These are phyloP conservation scores for Heliothis peltigera DNA, from an alignment of 2,888 invertebrate species.

Conservation along the genomic window DNA sequence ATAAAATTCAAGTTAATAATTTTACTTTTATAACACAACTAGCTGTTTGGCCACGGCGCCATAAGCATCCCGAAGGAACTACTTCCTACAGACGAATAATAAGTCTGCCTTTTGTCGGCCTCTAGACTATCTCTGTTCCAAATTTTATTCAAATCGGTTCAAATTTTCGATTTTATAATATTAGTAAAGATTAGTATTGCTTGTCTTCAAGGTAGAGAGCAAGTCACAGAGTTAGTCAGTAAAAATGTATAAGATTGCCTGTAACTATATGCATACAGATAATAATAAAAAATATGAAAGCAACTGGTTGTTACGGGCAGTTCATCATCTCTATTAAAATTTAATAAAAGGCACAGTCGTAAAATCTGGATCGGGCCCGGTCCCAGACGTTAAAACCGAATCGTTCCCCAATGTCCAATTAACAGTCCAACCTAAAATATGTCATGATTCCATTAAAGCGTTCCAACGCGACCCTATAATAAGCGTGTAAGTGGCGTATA, in stretches of 20 bases:
- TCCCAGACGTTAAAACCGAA: constrained; percentile 35
- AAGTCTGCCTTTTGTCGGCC: too few relatives aligned
- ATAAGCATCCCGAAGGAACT: too few relatives aligned
- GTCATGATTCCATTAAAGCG: constrained; percentile 64
- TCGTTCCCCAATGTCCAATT: constrained; percentile 56
- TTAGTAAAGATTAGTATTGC: too few relatives aligned
- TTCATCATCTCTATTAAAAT: constrained; percentile 46
- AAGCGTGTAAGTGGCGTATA: constrained; percentile 83
- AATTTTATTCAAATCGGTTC: too few relatives aligned
- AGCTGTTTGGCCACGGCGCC: too few relatives aligned
- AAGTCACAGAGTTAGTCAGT: too few relatives aligned
- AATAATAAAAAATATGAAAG: constrained; percentile 20
- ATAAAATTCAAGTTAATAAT: too few relatives aligned
- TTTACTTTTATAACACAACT: too few relatives aligned
- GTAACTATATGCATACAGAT: constrained; percentile 6
- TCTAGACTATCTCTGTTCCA: too few relatives aligned
- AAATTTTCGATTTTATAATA: too few relatives aligned
- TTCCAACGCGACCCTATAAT: constrained; percentile 70
- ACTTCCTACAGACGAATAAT: too few relatives aligned
- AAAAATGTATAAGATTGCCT: constrained; percentile 6
- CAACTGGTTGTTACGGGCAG: constrained; percentile 24
- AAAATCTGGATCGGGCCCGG: constrained; percentile 45
- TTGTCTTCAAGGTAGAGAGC: too few relatives aligned
- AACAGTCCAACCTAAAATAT: constrained; percentile 57
- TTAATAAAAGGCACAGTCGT: constrained; percentile 53